phyloP scores from a whole-genome alignment of 2,888 invertebrate genomes.

The Aplocera efformata region DNA sequence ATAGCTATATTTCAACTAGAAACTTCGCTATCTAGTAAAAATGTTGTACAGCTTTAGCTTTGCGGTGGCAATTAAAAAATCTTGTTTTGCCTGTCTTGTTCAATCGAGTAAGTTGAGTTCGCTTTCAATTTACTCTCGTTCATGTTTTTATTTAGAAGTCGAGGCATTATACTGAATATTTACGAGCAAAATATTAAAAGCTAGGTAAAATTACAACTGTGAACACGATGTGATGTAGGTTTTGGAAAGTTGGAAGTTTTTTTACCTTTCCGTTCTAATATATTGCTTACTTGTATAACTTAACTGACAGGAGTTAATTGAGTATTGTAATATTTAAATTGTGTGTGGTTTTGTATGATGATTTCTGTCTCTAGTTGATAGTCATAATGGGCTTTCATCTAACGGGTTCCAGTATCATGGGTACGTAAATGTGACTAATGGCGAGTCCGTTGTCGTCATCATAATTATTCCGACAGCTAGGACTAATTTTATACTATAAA shows the following conservation, averaged over 20 bases:
- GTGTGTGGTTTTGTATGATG: conserved; percentile 3
- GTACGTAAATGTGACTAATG: too few species aligned
- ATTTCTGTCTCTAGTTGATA: conserved; percentile 3
- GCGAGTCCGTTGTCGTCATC: too few species aligned
- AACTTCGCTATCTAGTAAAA: too few species aligned
- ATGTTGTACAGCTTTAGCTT: neutral
- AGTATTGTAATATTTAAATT: conserved; percentile 6
- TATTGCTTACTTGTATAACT: conserved; percentile 6
- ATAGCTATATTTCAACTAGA: too few species aligned
- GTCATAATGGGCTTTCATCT: too few species aligned
- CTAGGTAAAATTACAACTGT: too few species aligned
- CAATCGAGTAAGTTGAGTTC: conserved; percentile 23
- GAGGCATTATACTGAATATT: conserved; percentile 1
- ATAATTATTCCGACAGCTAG: too few species aligned
- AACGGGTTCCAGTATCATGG: too few species aligned
- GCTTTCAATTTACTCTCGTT: conserved; percentile 21
- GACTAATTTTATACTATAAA: too few species aligned
- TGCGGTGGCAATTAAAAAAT: conserved; percentile 16
- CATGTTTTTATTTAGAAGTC: conserved; percentile 4
- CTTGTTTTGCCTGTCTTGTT: conserved; percentile 17
- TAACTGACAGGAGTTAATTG: conserved; percentile 1
- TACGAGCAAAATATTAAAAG: neutral
- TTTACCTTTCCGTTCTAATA: neutral
- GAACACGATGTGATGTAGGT: too few species aligned
- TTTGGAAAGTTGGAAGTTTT: too few species aligned